Base-by-base conservation (phyloP, 2,888 invertebrate species). In the Gnatocerus cornutus region DNA sequence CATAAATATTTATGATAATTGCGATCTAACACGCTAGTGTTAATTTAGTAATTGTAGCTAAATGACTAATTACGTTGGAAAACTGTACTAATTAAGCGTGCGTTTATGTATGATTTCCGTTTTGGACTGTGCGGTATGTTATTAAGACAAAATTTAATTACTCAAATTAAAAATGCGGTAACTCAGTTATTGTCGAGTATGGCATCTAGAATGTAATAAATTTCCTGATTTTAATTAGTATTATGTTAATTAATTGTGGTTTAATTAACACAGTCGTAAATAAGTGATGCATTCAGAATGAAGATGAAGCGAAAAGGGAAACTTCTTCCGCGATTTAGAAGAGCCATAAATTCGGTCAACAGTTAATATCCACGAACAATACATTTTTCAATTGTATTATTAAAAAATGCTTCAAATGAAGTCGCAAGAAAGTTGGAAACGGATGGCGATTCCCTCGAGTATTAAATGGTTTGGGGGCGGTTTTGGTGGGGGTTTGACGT, bases 61-160 rank as follows among this genome's bases (percentile, higher is more conserved):
- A 77, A 74, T 73, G 76, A 76, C 73, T 75, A 77, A 78, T 78
- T 77, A 74, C 69, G 53, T 69, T 61, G 69, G 72, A 69, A 69
- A 68, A 63, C 68, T 71, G 72, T 72, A 69, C 73, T 77, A 75
- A 77, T 76, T 74, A 75, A 75, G 74, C 73, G 69, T 66, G 71
- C 73, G 74, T 77, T 78, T 76, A 75, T 75, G 73, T 69, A 75
- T 71, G 71, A 78, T 75, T 78, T 77, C 76, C 75, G 74, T 72
- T 74, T 73, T 50, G 68, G 61, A 21, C 14, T 21, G 46, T 37
- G 39, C 68, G 50, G 41, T 55, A 55, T 61, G 55, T 62, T 68
- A 62, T 52, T 68, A 61, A 55, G 55, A 68, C 61, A 48, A 62
- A 55, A 62, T 64, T 68, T 45, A 67, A 52, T 67, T 67, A 59